Conservation (phyloP, 2,888 invertebrate species). For the Lamellibrachia satsuma region DNA sequence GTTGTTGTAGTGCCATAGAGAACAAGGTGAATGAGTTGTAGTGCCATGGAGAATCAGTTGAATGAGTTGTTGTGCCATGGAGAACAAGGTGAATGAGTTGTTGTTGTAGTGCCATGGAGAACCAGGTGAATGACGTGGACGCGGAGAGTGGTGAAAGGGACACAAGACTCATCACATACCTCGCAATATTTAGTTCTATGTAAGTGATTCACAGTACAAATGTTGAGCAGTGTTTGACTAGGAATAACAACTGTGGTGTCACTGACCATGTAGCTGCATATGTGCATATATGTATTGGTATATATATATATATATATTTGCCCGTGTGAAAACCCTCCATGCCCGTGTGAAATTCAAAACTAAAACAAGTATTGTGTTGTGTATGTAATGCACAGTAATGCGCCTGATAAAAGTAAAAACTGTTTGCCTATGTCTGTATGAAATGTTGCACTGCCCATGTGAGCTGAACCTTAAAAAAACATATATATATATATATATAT, state of each 20-base stretch:
- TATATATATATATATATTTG: not conserved
- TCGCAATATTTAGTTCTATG: slow-evolving; percentile 68
- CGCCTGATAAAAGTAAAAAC: too few species aligned
- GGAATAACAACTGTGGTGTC: not conserved
- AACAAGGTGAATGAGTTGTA: not conserved
- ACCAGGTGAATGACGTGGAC: not conserved
- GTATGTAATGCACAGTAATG: too few species aligned
- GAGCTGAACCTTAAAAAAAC: too few species aligned
- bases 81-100: not conserved
- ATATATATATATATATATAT: too few species aligned
- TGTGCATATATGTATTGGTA: not conserved
- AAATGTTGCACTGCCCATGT: too few species aligned
- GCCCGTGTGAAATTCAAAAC: too few species aligned
- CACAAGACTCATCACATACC: slow-evolving; percentile 65
- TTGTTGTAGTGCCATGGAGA: slow-evolving; percentile 2
- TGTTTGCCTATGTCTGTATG: too few species aligned
- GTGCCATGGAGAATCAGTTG: not conserved
- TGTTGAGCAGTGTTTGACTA: not conserved
- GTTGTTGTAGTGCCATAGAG: too few species aligned
- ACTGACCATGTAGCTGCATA: not conserved
- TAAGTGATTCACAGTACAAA: slow-evolving; percentile 54
- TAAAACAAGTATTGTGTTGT: too few species aligned
- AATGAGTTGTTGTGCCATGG: not conserved
- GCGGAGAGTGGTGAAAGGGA: slow-evolving; percentile 58
- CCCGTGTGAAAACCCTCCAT: too few species aligned